Evolutionary conservation across 1,140 invertebrate genomes (phyloP).

Genomic region (Dreissena polymorpha): DNA sequence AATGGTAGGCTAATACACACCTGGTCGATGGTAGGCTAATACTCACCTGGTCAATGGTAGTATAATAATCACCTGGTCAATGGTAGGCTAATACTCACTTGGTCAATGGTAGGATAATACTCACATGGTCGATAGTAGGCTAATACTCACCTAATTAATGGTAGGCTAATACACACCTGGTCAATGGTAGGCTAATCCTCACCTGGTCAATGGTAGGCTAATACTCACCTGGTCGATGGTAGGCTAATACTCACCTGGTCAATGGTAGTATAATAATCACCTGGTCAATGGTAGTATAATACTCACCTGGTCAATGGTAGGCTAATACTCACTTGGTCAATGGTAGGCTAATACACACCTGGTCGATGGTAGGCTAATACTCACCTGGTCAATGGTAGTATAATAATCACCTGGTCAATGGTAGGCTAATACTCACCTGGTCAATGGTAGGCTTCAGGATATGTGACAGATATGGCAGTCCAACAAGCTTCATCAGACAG

Average conservation of each 20-base stretch:
- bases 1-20: neutral
- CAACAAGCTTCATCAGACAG: slow-evolving; percentile 94
- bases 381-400: neutral
- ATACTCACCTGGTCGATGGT: neutral
- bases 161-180: neutral
- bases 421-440: slow-evolving; percentile 89
- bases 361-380: slow-evolving; percentile 9
- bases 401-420: slow-evolving; percentile 86
- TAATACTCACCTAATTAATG: neutral
- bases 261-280: neutral
- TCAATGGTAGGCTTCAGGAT: slow-evolving; percentile 92
- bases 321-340: neutral
- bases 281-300: neutral
- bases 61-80: neutral
- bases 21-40: neutral
- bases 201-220: neutral
- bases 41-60: neutral
- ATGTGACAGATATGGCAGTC: slow-evolving; percentile 92
- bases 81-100: neutral
- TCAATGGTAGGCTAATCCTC: neutral
- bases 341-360: neutral
- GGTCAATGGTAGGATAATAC: neutral
- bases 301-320: slow-evolving; percentile 1
- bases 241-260: neutral
- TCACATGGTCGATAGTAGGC: neutral